These are phyloP conservation scores for Parapristionchus giblindavisi DNA, from an alignment of 2,888 invertebrate species.

Conservation along the genomic window DNA sequence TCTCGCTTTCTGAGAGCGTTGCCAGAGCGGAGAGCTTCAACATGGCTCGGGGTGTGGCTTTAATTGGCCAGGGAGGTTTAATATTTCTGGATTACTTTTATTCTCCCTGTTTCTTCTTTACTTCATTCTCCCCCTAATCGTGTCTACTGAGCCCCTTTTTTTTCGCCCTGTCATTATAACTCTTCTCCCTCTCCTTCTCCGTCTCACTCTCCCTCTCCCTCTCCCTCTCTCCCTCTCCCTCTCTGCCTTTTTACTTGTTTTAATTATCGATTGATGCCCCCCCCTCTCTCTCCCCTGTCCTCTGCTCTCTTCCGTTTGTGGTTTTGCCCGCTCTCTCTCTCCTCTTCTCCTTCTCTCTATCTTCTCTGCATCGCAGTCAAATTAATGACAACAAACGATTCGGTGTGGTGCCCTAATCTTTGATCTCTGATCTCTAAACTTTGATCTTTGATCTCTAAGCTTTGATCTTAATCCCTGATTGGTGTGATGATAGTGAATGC, in stretches of 20 bases:
- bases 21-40: no score
- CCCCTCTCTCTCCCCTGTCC: background rate
- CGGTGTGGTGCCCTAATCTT: no score
- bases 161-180: background rate
- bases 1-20: no score
- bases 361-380: background rate
- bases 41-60: no score
- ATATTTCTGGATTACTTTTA: background rate
- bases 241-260: background rate
- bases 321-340: background rate
- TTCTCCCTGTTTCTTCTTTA: background rate
- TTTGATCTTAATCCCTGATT: no score
- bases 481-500: no score
- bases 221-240: constrained; percentile 20
- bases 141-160: background rate
- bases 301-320: background rate
- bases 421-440: no score
- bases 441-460: no score
- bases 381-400: background rate
- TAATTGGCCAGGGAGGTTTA: background rate
- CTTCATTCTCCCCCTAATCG: constrained; percentile 17
- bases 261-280: background rate
- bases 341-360: background rate
- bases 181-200: constrained; percentile 23
- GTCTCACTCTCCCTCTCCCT: constrained; percentile 37